phyloP scores from a whole-genome alignment of 2,888 invertebrate genomes.

The Nomada fucata region DNA sequence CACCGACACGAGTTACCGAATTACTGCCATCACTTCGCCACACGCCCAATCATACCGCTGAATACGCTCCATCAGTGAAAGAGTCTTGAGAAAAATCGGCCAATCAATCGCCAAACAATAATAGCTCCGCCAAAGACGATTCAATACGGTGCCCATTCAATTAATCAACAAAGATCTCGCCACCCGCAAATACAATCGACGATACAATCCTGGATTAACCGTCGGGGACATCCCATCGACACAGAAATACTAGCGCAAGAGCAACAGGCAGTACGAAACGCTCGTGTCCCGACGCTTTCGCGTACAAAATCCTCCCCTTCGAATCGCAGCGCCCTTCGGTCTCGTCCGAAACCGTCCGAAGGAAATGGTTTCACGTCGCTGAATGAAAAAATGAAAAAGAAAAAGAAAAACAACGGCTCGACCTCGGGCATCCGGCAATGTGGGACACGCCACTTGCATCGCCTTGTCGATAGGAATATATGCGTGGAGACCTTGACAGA shows the following conservation, averaged over 20 bases:
- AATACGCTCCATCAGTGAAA: no score
- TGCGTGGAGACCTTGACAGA: conserved; percentile 69
- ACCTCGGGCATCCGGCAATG: conserved; percentile 62
- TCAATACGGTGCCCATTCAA: no score
- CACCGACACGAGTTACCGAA: no score
- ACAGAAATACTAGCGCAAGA: not conserved
- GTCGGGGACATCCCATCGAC: no score
- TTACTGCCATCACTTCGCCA: no score
- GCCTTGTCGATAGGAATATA: conserved; percentile 64
- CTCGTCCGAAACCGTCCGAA: not conserved
- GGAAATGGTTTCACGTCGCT: not conserved
- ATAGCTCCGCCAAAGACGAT: no score
- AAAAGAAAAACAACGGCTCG: conserved; percentile 15
- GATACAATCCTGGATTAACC: no score
- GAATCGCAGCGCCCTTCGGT: not conserved
- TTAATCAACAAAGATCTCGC: not conserved
- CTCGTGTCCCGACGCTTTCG: no score
- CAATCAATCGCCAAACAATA: no score
- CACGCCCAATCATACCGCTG: no score
- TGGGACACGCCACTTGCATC: conserved; percentile 60
- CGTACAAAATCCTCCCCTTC: not conserved
- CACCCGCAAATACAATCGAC: not conserved
- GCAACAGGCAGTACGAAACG: not conserved
- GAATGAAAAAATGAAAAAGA: conserved; percentile 5
- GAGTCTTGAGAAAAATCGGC: no score